Evolutionary conservation across 2,888 invertebrate species (phyloP), one percentile per base, ranked within the genome.

Genomic region (Acanthosepion pharaonis): DNA sequence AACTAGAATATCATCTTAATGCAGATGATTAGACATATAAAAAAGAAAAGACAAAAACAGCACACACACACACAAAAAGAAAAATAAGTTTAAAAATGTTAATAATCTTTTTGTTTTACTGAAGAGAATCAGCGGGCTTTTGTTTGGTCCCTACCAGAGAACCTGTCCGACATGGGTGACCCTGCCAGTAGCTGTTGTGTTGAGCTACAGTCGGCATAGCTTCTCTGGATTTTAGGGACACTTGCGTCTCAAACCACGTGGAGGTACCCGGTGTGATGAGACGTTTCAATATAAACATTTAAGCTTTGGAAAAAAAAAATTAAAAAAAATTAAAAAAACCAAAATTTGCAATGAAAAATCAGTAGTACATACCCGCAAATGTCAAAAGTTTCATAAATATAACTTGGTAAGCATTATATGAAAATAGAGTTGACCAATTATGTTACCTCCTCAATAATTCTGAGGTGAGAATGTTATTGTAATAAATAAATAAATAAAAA

Each of bases 111-210:
- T 51, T 51, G 51, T 51, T 51, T 51, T 51, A 6, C 5, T 20
- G 9, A n/a, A n/a, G n/a, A 78, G n/a, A 78, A 78, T 15, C 78
- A 78, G n/a, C 78, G 92, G 92, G 92, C 92, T 92, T 92, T 92
- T 92, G 92, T 92, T 92, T 92, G 92, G 4, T 51, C 92, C 92
- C 92, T 94, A 94, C 94, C 94, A 53, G 59, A 55, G 28, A 55
- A 94, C 94, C 94, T 94, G 94, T 94, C 94, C 94, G 59, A 25
- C 94, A 94, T 94, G 94, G 94, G 94, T 94, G 94, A 94, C 94
- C 94, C 94, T 94, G 55, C 94, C 94, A 94, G 94, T 53, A 94
- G 94, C 59, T 33, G n/a, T 78, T 78, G n/a, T 78, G n/a, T n/a
- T 51, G 64, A 28, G 33, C 94, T 94, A 53, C 94, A 55, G 94